Evolutionary conservation across 1,140 invertebrate genomes (phyloP).

Genomic region (Tigriopus japonicus): DNA sequence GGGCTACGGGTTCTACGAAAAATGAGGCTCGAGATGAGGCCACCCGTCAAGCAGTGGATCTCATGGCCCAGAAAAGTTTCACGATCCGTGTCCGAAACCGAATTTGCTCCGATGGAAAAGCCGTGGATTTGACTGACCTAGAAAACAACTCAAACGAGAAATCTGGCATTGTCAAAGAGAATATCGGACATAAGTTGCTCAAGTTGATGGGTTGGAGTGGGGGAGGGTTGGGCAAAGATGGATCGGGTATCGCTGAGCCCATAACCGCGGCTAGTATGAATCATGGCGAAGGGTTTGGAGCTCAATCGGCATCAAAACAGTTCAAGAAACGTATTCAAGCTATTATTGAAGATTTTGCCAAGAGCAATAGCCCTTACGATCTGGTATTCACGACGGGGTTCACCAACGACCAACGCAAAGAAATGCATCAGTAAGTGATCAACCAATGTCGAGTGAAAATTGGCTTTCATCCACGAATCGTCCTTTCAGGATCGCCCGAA

Average conservation of each 20-base stretch:
- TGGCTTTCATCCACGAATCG: neutral
- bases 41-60: neutral
- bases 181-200: neutral
- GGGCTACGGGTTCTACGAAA: neutral
- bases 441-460: neutral
- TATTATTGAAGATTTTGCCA: neutral
- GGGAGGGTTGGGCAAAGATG: conserved; percentile 3
- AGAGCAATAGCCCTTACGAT: neutral
- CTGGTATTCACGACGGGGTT: neutral
- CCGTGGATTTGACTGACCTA: neutral
- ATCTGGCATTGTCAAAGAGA: neutral
- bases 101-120: neutral
- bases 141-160: no score
- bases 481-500: neutral
- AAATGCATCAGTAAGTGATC: neutral
- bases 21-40: neutral
- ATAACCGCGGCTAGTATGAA: neutral
- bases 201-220: conserved; percentile 9
- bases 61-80: neutral
- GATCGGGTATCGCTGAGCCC: conserved; percentile 4
- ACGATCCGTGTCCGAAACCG: neutral
- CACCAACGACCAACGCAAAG: neutral
- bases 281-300: neutral
- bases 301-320: neutral
- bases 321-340: neutral